Conservation (phyloP, 1,140 invertebrate species). For the Drosophila pseudoananassae region DNA sequence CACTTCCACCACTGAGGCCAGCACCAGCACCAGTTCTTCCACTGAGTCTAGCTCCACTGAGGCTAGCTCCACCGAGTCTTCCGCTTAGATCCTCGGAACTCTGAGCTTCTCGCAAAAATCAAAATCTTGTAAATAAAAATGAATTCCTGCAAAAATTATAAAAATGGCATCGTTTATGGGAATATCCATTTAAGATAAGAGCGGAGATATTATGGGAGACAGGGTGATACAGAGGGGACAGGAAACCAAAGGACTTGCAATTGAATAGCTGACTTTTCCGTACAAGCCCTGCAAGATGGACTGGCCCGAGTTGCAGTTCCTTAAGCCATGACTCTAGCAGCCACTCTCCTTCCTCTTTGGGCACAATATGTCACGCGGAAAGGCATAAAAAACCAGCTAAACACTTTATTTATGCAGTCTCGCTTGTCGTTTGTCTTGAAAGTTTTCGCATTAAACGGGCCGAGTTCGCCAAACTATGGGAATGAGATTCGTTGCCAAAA, state of each 20-base stretch:
- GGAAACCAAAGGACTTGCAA: too few relatives aligned
- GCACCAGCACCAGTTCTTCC: constrained; percentile 6
- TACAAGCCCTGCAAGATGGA: too few relatives aligned
- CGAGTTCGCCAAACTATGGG: constrained; percentile 73
- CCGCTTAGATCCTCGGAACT: neutral
- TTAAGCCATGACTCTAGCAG: neutral
- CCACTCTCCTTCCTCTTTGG: neutral
- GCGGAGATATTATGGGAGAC: too few relatives aligned
- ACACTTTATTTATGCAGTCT: constrained; percentile 75
- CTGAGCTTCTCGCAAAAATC: neutral
- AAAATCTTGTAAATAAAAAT: constrained; percentile 59
- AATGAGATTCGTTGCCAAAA: constrained; percentile 42
- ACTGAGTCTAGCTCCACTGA: constrained; percentile 32
- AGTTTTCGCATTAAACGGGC: constrained; percentile 75
- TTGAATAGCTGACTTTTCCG: too few relatives aligned
- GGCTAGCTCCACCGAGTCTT: constrained; percentile 14
- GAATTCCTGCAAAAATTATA: too few relatives aligned
- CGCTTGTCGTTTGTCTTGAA: constrained; percentile 69
- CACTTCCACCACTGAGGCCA: constrained; percentile 20
- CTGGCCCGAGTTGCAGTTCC: too few relatives aligned
- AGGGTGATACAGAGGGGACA: too few relatives aligned
- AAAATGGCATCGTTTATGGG: too few relatives aligned
- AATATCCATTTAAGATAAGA: too few relatives aligned
- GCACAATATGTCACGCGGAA: constrained; percentile 61
- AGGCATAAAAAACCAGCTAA: constrained; percentile 67